phyloP scores from a whole-genome alignment of 37 sponge, comb jelly and placozoan genomes.

The Bolinopsis microptera region DNA sequence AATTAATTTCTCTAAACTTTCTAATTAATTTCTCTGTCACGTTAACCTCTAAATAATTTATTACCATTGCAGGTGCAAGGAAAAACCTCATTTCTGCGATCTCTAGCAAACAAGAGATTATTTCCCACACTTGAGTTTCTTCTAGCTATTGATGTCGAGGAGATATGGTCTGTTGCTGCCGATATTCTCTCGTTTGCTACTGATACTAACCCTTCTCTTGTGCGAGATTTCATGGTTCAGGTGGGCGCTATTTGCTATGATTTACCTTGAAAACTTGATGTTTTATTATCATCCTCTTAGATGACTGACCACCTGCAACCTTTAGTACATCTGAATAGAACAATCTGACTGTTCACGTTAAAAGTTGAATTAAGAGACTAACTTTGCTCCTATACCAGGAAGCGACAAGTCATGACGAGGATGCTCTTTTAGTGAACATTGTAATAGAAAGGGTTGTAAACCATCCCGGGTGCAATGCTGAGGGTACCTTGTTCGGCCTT shows the following conservation, averaged over 20 bases:
- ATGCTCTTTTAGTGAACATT: conserved; percentile 41
- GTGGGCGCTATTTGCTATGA: too few species aligned
- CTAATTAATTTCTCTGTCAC: too few species aligned
- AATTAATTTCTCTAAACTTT: background rate
- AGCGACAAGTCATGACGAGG: conserved; percentile 52
- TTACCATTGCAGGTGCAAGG: conserved; percentile 65
- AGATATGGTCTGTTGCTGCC: conserved; percentile 72
- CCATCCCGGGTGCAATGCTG: conserved; percentile 57
- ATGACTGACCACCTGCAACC: too few species aligned
- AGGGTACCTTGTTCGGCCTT: conserved; percentile 74
- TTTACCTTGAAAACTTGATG: too few species aligned
- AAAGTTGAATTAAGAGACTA: background rate
- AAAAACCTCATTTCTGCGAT: conserved; percentile 19
- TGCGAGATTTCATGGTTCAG: conserved; percentile 65
- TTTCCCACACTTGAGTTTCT: conserved; percentile 61
- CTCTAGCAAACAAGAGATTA: conserved; percentile 24
- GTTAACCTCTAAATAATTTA: too few species aligned
- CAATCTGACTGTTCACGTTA: background rate
- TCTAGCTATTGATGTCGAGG: conserved; percentile 70
- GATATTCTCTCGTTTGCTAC: conserved; percentile 75
- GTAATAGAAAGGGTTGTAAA: conserved; percentile 61
- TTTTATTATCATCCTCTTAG: too few species aligned
- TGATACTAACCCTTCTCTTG: conserved; percentile 63
- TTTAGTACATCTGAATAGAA: too few species aligned
- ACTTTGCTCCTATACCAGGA: too few species aligned